Percentiles rank a stretch among this genome's conserved stretches.
Conservation (phyloP, 2,113 vertebrate genomes). For the Procapra przewalskii region DNA sequence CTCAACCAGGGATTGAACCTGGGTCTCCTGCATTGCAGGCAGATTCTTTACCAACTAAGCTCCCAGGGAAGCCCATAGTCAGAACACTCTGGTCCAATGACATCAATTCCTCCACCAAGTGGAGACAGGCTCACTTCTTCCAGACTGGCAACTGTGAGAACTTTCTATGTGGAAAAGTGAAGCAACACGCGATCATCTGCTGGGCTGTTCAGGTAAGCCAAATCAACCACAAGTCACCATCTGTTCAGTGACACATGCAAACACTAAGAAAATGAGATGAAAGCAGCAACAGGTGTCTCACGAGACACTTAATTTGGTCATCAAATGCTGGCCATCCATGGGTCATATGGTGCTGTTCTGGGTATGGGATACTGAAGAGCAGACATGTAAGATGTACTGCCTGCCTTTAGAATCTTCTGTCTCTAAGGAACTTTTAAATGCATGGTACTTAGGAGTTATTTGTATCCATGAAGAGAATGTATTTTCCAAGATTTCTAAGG, state of each 20-base stretch:
- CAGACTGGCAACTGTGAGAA: not conserved
- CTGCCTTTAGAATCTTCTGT: not conserved
- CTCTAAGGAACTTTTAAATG: not conserved
- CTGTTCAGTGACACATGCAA: not conserved
- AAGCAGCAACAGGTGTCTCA: not conserved
- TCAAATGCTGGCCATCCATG: not conserved
- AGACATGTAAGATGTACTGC: not conserved
- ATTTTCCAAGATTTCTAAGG: not conserved
- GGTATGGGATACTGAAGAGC: not conserved
- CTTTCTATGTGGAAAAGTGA: not conserved
- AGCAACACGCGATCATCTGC: too few species aligned
- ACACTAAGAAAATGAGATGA: not conserved
- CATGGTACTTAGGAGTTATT: not conserved
- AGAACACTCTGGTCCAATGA: not conserved
- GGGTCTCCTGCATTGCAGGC: not conserved
- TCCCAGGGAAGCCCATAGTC: not conserved
- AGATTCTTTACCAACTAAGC: not conserved
- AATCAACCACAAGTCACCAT: not conserved
- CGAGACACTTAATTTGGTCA: not conserved
- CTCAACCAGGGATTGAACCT: not conserved
- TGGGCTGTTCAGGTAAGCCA: not conserved
- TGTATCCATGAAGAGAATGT: not conserved
- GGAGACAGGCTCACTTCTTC: not conserved
- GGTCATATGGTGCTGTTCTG: rapidly evolving
- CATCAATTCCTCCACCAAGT: not conserved